Base-by-base conservation (phyloP, 1,140 invertebrate genomes). In the Physella acuta region DNA sequence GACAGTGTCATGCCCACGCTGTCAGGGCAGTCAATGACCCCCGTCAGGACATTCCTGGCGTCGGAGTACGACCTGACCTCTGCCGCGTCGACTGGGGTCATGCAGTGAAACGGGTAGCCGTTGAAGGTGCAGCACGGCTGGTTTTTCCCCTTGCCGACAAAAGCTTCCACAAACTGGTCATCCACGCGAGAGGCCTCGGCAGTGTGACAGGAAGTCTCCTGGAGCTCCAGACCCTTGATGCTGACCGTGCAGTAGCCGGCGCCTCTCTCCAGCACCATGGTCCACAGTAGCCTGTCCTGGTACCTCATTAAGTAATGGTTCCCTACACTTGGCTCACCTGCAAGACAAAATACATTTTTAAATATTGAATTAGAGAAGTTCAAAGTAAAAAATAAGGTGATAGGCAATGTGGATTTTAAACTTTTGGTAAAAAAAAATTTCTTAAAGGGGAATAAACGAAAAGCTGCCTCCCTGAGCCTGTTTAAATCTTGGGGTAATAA, bases 121-220 rank as follows among this genome's bases (percentile, higher is more conserved):
- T 84, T 85, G 3, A 84, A 61, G 24, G 70, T 58, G 51, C 76
- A 77, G 14, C 72, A 61, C 11, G 69, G n/a, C 26, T 56, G 67
- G 28, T 37, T 63, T 1, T 53, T 71, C 49, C 70, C 52, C 20
- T 78, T 74, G 8, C 68, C 68, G 49, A 79, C 79, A 78, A 87
- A 87, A 2, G 86, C 79, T 34, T 71, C 63, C 59, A 85, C 83
- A 75, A 88, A 84, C 34, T 87, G 83, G 51, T 86, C 84, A 76
- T 88, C 87, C 24, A 88, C 76, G 51, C 84, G 74, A 5, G 85
- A 83, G 28, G 87, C 87, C 76, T 88, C 87, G 0, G 85, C 80
- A 8, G 87, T 85, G 75, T 88, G 87, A 72, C 87, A 88, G 11
- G 86, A 87, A 28, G 87, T 88, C 70, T 88, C 86, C 75, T 88